Conservation (phyloP, 2,888 invertebrate species). For the Tetranychus truncatus region DNA sequence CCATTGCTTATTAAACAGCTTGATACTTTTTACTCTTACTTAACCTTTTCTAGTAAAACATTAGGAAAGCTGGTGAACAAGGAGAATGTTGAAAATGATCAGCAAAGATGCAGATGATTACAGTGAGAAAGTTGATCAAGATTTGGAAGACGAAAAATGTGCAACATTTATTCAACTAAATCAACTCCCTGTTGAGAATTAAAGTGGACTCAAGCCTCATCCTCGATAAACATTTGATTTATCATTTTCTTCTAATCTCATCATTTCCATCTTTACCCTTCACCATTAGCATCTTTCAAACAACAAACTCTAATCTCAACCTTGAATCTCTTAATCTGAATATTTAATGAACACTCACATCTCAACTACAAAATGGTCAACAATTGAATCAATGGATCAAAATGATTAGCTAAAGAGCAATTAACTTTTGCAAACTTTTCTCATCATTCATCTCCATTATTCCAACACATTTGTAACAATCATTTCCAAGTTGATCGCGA, state of each 20-base stretch:
- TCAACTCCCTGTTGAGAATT: neutral
- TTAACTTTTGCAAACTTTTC: too few relatives aligned
- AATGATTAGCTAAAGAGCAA: too few relatives aligned
- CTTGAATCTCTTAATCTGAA: too few relatives aligned
- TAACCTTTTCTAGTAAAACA: neutral
- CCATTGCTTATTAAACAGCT: constrained; percentile 1
- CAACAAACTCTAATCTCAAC: too few relatives aligned
- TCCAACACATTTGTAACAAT: too few relatives aligned
- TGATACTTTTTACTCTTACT: neutral
- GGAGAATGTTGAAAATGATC: too few relatives aligned
- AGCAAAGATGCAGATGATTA: too few relatives aligned
- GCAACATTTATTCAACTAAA: neutral
- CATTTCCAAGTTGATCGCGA: too few relatives aligned
- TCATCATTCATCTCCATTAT: too few relatives aligned
- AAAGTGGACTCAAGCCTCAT: neutral
- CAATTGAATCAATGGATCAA: too few relatives aligned
- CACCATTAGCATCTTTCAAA: neutral
- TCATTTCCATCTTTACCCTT: neutral
- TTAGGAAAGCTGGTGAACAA: neutral
- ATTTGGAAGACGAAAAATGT: neutral
- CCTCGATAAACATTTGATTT: neutral
- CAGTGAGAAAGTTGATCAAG: neutral
- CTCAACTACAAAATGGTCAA: too few relatives aligned
- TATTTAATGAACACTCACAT: too few relatives aligned
- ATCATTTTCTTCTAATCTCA: neutral